Conservation (phyloP, 2,113 vertebrate species). For the Hippocampus barbouri region DNA sequence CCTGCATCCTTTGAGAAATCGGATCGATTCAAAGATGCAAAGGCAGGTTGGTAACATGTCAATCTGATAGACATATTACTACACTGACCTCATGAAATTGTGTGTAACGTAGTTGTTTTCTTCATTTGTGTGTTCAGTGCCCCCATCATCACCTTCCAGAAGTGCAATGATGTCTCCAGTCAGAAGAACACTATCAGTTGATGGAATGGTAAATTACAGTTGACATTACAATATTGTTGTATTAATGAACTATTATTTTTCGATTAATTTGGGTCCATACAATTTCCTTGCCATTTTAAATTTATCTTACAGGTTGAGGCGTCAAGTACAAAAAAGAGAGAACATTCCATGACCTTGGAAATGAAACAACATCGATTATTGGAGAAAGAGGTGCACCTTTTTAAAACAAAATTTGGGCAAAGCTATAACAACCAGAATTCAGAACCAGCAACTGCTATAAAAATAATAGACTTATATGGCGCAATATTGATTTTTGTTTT, state of each 20-base stretch:
- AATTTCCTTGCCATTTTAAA: not conserved
- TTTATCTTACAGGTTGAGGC: slow-evolving; percentile 41
- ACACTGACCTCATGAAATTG: not conserved
- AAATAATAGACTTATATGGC: not conserved
- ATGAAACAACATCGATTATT: slow-evolving; percentile 79
- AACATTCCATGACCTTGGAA: slow-evolving; percentile 66
- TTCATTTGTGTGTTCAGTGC: slow-evolving; percentile 31
- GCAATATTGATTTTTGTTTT: not conserved
- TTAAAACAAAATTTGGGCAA: not conserved
- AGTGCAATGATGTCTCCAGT: slow-evolving; percentile 60
- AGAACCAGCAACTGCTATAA: not conserved
- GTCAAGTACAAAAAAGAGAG: slow-evolving; percentile 70
- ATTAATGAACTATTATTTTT: not conserved
- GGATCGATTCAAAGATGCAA: slow-evolving; percentile 65
- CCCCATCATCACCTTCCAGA: slow-evolving; percentile 49
- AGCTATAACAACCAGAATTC: not conserved
- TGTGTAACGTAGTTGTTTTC: not conserved
- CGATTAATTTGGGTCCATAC: not conserved
- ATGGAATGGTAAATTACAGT: slow-evolving; percentile 66
- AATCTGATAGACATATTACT: not conserved
- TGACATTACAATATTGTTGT: not conserved
- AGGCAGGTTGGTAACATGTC: slow-evolving; percentile 69
- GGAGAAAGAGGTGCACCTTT: slow-evolving; percentile 82
- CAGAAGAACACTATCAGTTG: slow-evolving; percentile 72
- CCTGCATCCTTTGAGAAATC: slow-evolving; percentile 77